phyloP scores from a whole-genome alignment of 1,140 invertebrate species.

The Panagrolaimus sp. region DNA sequence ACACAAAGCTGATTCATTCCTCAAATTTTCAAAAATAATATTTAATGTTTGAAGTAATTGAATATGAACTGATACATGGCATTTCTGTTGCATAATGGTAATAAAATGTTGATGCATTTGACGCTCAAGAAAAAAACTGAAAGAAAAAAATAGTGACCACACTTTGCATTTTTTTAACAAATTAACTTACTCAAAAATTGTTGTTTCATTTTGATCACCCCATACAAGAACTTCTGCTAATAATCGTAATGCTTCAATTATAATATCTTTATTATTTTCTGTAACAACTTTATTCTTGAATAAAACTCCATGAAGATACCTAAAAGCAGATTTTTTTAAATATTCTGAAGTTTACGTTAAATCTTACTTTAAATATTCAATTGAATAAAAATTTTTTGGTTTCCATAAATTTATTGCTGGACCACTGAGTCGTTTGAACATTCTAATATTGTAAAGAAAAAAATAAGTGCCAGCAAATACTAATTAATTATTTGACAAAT shows the following conservation, averaged over 20 bases:
- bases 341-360: not conserved
- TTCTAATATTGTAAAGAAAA: not conserved
- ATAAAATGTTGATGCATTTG: slow-evolving; percentile 98
- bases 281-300: slow-evolving; percentile 93
- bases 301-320: slow-evolving; percentile 85
- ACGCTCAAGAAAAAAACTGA: slow-evolving; percentile 94
- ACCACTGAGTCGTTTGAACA: not conserved
- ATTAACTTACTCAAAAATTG: slow-evolving; percentile 87
- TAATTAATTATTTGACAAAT: no score
- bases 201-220: slow-evolving; percentile 99
- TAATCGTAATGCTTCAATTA: slow-evolving; percentile 56
- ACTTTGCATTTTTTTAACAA: slow-evolving; percentile 21
- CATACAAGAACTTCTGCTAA: slow-evolving; percentile 99
- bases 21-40: slow-evolving; percentile 97
- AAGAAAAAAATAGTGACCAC: no score
- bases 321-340: slow-evolving; percentile 56
- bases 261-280: slow-evolving; percentile 76
- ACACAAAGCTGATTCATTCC: slow-evolving; percentile 90
- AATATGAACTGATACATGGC: slow-evolving; percentile 91
- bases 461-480: no score
- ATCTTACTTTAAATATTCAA: slow-evolving; percentile 56
- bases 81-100: slow-evolving; percentile 92
- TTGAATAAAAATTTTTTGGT: slow-evolving; percentile 55
- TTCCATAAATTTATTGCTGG: slow-evolving; percentile 42
- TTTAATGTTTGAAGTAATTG: slow-evolving; percentile 95